A percentile compares a stretch with the other conserved stretches of the same genome.
phyloP scores from a whole-genome alignment of 2,797 vertebrate species.

The Scolopax bukidnonensis region DNA sequence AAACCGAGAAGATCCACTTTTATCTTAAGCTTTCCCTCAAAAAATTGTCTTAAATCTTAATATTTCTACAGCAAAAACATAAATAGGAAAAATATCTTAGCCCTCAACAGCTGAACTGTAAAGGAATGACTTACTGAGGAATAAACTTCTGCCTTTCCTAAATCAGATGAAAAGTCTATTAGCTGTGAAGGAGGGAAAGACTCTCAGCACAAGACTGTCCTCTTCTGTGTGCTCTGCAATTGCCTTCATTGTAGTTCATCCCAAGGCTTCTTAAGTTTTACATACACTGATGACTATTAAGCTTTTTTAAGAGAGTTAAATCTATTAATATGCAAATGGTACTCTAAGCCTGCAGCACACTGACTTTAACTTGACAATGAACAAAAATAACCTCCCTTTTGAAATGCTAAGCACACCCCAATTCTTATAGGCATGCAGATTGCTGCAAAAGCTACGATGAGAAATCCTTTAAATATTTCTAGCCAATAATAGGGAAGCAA shows the following conservation, averaged over 20 bases:
- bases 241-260: background rate
- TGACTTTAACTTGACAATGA: background rate
- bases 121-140: background rate
- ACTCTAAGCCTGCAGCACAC: background rate
- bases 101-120: background rate
- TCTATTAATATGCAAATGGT: background rate
- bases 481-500: constrained; percentile 48
- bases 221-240: background rate
- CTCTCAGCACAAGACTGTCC: background rate
- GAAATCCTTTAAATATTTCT: background rate
- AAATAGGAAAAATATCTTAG: background rate
- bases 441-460: background rate
- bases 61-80: background rate
- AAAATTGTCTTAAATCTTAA: background rate
- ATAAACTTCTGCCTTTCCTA: background rate
- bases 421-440: background rate
- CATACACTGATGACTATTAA: background rate
- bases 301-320: background rate
- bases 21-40: background rate
- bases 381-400: background rate
- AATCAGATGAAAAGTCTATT: background rate
- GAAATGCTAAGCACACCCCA: background rate
- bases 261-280: background rate
- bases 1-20: background rate
- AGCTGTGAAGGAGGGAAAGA: background rate